A percentile compares a stretch with the other conserved stretches of the same genome.
Conservation (phyloP, 2,113 vertebrate genomes). For the Platysteira castanea region DNA sequence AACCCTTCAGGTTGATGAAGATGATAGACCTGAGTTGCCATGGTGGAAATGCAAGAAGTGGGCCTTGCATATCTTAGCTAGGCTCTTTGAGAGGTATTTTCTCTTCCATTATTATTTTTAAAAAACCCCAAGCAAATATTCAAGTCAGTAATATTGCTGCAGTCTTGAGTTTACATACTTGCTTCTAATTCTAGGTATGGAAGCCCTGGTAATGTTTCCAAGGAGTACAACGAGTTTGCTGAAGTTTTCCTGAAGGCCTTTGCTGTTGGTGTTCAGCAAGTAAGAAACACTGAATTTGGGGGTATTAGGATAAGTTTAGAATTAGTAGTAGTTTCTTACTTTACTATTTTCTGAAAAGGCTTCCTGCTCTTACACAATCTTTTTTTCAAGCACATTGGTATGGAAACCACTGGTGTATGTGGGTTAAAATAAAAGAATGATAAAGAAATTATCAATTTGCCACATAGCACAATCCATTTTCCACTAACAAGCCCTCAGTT, state of each 20-base stretch:
- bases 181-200: conserved; percentile 82
- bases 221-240: conserved; percentile 97
- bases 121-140: not conserved
- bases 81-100: conserved; percentile 93
- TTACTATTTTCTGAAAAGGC: not conserved
- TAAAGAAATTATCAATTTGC: not conserved
- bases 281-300: conserved; percentile 39
- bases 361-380: not conserved
- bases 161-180: not conserved
- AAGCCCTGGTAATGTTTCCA: conserved; percentile 98
- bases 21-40: conserved; percentile 93
- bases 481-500: not conserved
- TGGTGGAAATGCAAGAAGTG: conserved; percentile 99
- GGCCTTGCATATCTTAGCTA: conserved; percentile 97
- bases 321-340: not conserved
- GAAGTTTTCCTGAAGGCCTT: conserved; percentile 98
- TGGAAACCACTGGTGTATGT: not conserved
- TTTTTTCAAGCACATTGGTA: not conserved
- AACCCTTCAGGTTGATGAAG: conserved; percentile 96
- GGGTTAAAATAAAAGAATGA: not conserved
- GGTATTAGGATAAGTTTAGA: not conserved
- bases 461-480: not conserved
- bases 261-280: conserved; percentile 92
- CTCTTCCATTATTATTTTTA: not conserved
- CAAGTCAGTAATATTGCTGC: not conserved